These are phyloP conservation scores for Protobothrops flavoviridis DNA, from an alignment of 2,113 vertebrate species.

Conservation along the genomic window DNA sequence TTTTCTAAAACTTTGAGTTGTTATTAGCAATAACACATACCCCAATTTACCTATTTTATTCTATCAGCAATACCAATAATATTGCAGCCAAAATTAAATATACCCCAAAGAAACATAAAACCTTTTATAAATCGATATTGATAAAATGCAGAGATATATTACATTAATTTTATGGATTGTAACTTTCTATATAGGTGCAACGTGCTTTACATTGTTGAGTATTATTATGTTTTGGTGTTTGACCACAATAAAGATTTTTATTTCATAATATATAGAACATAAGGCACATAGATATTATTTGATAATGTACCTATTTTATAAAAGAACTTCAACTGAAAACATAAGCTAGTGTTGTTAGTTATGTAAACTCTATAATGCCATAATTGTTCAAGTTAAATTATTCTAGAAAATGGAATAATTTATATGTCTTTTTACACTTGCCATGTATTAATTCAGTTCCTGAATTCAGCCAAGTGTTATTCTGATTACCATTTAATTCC, in stretches of 20 bases:
- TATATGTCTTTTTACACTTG: background rate
- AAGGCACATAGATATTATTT: background rate
- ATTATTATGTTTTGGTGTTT: background rate
- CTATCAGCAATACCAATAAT: background rate
- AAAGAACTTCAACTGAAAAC: background rate
- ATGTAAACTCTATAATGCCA: background rate
- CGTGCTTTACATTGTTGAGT: background rate
- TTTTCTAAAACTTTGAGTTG: background rate
- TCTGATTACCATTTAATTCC: background rate
- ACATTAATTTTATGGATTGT: background rate
- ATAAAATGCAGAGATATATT: background rate
- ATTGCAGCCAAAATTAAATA: background rate
- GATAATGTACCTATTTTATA: background rate
- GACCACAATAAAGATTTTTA: background rate
- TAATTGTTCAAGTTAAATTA: background rate
- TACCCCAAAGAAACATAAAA: background rate
- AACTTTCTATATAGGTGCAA: background rate
- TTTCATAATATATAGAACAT: background rate
- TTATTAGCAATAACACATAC: background rate
- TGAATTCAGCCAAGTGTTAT: background rate
- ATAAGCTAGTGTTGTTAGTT: background rate
- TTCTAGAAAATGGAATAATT: background rate
- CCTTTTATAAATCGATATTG: background rate
- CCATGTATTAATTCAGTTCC: background rate
- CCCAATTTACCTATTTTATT: background rate